Conservation (phyloP, 2,113 vertebrate species). For the Propithecus coquereli region DNA sequence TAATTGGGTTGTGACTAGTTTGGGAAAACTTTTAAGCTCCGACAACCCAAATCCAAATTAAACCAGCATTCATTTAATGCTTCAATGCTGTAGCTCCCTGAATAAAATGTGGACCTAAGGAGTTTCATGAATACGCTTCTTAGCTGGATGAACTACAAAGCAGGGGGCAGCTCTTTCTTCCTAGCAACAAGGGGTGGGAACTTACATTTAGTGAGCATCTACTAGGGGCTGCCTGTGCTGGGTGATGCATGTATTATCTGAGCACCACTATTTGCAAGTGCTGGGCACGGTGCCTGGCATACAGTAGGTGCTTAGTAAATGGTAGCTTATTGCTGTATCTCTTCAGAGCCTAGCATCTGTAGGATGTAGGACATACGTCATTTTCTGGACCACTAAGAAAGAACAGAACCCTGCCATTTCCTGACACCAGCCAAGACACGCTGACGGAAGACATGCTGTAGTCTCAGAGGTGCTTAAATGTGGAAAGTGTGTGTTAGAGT, state of each 20-base stretch:
- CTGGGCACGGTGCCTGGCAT: neutral
- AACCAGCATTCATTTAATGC: neutral
- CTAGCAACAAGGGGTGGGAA: neutral
- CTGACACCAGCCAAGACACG: neutral
- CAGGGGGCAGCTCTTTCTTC: neutral
- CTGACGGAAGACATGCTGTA: fast-evolving
- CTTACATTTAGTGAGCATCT: neutral
- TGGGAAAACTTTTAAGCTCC: constrained; percentile 18
- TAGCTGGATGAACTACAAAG: fast-evolving
- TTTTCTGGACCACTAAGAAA: neutral
- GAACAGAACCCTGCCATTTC: neutral
- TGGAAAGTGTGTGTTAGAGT: neutral
- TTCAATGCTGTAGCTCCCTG: fast-evolving
- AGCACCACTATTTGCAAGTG: neutral
- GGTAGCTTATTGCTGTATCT: neutral
- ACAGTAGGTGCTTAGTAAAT: neutral
- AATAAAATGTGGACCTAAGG: neutral
- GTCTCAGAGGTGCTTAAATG: neutral
- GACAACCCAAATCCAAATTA: neutral
- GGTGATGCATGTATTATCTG: fast-evolving
- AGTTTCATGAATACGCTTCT: neutral
- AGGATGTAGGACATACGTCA: neutral
- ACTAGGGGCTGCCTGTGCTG: fast-evolving
- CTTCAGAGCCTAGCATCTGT: neutral
- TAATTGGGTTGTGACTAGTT: constrained; percentile 49